These are phyloP conservation scores for Argynnis bischoffii DNA, from an alignment of 2,888 invertebrate genomes.

Conservation along the genomic window DNA sequence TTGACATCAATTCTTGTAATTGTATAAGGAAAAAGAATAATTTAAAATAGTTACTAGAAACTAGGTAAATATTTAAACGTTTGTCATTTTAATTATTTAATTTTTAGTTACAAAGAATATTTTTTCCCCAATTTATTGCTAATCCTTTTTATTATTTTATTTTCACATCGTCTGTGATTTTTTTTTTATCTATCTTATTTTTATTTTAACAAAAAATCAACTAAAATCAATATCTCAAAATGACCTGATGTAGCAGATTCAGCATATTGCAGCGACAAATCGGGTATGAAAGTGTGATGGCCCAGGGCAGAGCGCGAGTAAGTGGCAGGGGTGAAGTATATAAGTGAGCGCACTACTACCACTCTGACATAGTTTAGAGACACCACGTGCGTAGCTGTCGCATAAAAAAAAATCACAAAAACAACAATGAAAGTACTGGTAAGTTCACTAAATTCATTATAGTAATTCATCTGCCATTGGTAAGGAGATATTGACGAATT, in stretches of 20 bases:
- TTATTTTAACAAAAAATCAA: not conserved
- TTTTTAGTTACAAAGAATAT: no score
- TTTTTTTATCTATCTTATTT: not conserved
- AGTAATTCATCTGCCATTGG: conserved; percentile 29
- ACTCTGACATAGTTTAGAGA: conserved; percentile 78
- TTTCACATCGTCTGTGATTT: not conserved
- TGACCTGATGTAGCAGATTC: conserved; percentile 48
- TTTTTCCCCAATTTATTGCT: no score
- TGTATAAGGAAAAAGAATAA: no score
- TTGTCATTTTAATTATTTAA: no score
- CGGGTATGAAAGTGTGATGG: conserved; percentile 76
- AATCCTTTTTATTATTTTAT: not conserved
- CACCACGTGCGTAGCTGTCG: conserved; percentile 68
- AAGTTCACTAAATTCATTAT: conserved; percentile 58
- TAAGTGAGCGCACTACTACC: conserved; percentile 76
- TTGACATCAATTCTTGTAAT: no score
- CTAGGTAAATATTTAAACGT: no score
- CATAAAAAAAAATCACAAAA: conserved; percentile 54
- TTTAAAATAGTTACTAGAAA: no score
- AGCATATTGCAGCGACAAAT: conserved; percentile 63
- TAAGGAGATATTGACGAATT: conserved; percentile 16
- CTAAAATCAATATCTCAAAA: conserved; percentile 21
- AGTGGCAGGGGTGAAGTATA: conserved; percentile 82
- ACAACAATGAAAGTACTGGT: conserved; percentile 78
- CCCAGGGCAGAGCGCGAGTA: conserved; percentile 60